phyloP scores from a whole-genome alignment of 2,888 invertebrate genomes.

The Argyresthia goedartella region DNA sequence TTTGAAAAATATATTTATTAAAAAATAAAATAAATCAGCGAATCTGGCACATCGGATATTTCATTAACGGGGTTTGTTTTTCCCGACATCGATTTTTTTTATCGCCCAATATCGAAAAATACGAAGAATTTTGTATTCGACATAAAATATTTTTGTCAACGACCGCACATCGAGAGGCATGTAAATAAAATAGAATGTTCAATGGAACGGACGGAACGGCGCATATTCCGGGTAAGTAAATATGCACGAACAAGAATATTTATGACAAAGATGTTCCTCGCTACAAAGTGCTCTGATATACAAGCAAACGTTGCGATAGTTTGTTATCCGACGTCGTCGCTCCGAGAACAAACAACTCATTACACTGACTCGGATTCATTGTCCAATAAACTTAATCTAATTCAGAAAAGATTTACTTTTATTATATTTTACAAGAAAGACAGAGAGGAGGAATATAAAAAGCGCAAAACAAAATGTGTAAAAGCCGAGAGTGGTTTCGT shows the following conservation, averaged over 20 bases:
- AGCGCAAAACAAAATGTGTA: neutral
- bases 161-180: slow-evolving; percentile 17
- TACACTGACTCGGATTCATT: neutral
- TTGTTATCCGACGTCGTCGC: too few species aligned
- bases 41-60: neutral
- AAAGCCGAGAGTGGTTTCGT: neutral
- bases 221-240: slow-evolving; percentile 19
- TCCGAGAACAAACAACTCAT: neutral
- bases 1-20: too few species aligned
- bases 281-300: neutral
- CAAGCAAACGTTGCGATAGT: neutral
- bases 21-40: too few species aligned
- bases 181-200: slow-evolving; percentile 26
- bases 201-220: slow-evolving; percentile 23
- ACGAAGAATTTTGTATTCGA: slow-evolving; percentile 8
- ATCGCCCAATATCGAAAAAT: slow-evolving; percentile 1
- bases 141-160: slow-evolving; percentile 6
- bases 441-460: neutral
- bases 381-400: neutral
- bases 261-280: slow-evolving; percentile 2
- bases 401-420: slow-evolving; percentile 1
- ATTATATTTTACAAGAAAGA: too few species aligned
- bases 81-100: neutral
- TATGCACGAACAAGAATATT: slow-evolving; percentile 3
- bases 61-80: neutral